Evolutionary conservation across 2,113 vertebrate species (phyloP), one percentile per base, ranked within the genome.

Genomic region (Boulengeromyrus knoepffleri): DNA sequence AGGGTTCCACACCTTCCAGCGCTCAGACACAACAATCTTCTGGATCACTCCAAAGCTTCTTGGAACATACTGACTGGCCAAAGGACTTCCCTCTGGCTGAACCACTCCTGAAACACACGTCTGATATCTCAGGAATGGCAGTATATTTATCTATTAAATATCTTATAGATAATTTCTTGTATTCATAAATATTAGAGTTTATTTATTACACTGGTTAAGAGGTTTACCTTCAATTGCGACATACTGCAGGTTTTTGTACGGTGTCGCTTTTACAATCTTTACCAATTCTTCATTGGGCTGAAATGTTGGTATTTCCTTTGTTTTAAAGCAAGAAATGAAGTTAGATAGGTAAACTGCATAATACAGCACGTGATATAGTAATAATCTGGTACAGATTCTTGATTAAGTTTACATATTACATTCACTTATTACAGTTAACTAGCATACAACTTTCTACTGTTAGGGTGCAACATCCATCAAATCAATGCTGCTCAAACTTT

Each of bases 161-260:
- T 31, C 1, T 27, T n/a, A 31, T 1, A 42, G 36, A 42, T 80
- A 5, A 42, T 45, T 2, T 42, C 5, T 36, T n/a, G 17, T 39
- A n/a, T 77, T 53, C 15, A 24, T 5, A 58, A 42, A n/a, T 86
- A 50, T 36, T 36, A 53, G 12, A 52, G 31, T 83, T 42, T 47
- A 62, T 15, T 80, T 39, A 80, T 88, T 83, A 15, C 45, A 42
- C 27, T 47, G 36, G 39, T 21, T 47, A 19, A 74, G 36, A 4
- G 9, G 12, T 12, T 31, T 93, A 96, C 96, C 96, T 95, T 96
- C 96, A 27, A 96, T 92, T 85, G 95, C 95, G 52, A 95, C 95
- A 91, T 96, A 96, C 47, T 94, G 94, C 10, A 96, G 93, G 5
- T 93, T 53, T 88, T 90, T 94, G 87, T 92, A 90, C 0, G 92